Base-by-base conservation (phyloP, 2,888 invertebrate genomes). In the Actias luna region DNA sequence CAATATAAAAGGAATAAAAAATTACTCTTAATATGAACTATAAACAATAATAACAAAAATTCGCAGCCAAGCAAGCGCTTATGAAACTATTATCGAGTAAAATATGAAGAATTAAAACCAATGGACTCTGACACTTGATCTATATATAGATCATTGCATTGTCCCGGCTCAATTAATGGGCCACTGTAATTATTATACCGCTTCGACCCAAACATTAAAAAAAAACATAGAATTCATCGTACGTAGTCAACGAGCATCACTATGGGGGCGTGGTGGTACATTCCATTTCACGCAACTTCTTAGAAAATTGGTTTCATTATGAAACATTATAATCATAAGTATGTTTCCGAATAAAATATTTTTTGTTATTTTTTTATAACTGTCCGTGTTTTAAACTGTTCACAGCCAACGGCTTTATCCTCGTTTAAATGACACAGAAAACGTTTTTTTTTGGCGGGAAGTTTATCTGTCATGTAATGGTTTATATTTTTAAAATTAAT, bases 121-220 rank as follows among this genome's bases (percentile, higher is more conserved):
- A 61, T 55, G 52, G 14, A 55, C 55, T 55, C 31, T 39, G n/a
- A 18, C 18, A n/a, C n/a, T 39, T 36, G 25, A 58, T 58, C 16
- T 16, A 36, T 58, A 46, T 46, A 22, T 12, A 25, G 12, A 42
- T 18, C 35, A 59, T 61, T n/a, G 42, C 65, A 65, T 62, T 59
- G 67, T 64, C 27, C 64, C 64, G 61, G 59, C 55, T 78, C 73
- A 79, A 82, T 80, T 82, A 80, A 79, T 73, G 75, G 71, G 75
- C 67, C 73, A 74, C 78, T 67, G 72, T 82, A 85, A 86, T 87
- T 86, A 84, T 29, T 29, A 29, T 29, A 29, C 29, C 29, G 55
- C 27, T 8, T 10, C n/a, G 16, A 42, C 39, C 1, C 12, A 52
- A 4, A 12, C 22, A 55, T 29, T 27, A 52, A 55, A 27, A 87